Evolutionary conservation across 2,888 invertebrate species (phyloP).

Genomic region (Unio delphinus): DNA sequence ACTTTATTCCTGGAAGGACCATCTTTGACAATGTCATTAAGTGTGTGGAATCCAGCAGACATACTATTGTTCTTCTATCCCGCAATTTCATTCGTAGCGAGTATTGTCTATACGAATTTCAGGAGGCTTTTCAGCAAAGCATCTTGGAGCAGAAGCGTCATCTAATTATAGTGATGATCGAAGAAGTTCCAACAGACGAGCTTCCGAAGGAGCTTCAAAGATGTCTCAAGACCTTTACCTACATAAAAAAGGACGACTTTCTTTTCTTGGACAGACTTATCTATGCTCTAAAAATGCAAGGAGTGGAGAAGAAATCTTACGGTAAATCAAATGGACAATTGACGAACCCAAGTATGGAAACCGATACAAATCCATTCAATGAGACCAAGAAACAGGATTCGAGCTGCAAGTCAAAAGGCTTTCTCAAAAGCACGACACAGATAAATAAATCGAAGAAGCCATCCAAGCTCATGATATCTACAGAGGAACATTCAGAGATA

Average conservation of each 20-base stretch:
- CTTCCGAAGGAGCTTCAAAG: constrained; percentile 42
- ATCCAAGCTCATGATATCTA: too few relatives aligned
- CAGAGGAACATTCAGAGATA: too few relatives aligned
- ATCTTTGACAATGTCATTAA: constrained; percentile 90
- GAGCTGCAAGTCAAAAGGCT: too few relatives aligned
- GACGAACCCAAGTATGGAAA: too few relatives aligned
- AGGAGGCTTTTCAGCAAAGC: constrained; percentile 86
- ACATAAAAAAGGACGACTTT: constrained; percentile 39
- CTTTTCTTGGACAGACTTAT: constrained; percentile 40
- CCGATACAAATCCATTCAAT: too few relatives aligned
- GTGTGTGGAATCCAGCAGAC: constrained; percentile 87
- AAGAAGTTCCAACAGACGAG: constrained; percentile 86
- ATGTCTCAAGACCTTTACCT: constrained; percentile 48
- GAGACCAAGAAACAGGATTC: too few relatives aligned
- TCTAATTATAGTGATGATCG: constrained; percentile 86
- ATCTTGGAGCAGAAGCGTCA: constrained; percentile 82
- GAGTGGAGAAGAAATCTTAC: constrained; percentile 6
- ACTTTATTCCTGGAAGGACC: constrained; percentile 61
- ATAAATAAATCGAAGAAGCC: too few relatives aligned
- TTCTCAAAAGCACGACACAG: too few relatives aligned
- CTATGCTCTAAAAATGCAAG: constrained; percentile 24
- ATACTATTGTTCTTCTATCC: constrained; percentile 90
- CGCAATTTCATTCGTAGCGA: constrained; percentile 92
- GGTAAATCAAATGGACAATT: constrained; percentile 4
- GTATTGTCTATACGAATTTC: constrained; percentile 91